Evolutionary conservation across 2,888 invertebrate species (phyloP), one percentile per base, ranked within the genome.

Genomic region (Cerastoderma edule): DNA sequence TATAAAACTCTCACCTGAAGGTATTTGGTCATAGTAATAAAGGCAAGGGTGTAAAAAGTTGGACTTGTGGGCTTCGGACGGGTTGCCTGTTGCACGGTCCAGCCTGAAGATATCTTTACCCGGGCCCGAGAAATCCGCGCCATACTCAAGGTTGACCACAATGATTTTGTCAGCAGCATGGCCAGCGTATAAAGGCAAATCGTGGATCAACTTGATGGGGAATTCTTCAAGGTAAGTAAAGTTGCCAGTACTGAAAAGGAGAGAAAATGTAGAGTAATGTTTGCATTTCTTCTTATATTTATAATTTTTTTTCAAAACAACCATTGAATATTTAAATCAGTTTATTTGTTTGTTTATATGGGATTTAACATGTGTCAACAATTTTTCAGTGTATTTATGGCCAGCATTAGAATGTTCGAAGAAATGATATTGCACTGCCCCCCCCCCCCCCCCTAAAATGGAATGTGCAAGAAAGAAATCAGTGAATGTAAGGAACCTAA

Each of bases 41-140:
- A 93, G 82, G 4, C 92, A 92, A 4, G 93, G 93, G 80, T 93
- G 93, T 0, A 93, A 88, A 83, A 93, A 93, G 87, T 94, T 93
- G 46, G 93, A 93, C 13, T 81, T 67, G 79, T 93, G 92, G 10
- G 93, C 93, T 48, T 91, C 90, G 3, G 89, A 78, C 4, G 92
- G 91, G 39, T 92, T 92, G 1, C 91, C 93, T 0, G 90, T 91
- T 1, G 93, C 93, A 60, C 93, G 75, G 79, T 91, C 89, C 10
- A 84, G 46, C 19, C 92, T 83, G 87, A 93, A 93, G 28, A 93
- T 90, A 84, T 93, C 93, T 50, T 90, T 88, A 22, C 91, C 92
- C 6, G 92, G 91, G 1, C 90, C 91, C 0, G 93, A 93, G 85
- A 93, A 93, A 72, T 92, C 90, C 4, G 83, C 79, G 0, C 93